phyloP scores from a whole-genome alignment of 37 sponge, comb jelly and placozoan species.

The Tethya wilhelma region DNA sequence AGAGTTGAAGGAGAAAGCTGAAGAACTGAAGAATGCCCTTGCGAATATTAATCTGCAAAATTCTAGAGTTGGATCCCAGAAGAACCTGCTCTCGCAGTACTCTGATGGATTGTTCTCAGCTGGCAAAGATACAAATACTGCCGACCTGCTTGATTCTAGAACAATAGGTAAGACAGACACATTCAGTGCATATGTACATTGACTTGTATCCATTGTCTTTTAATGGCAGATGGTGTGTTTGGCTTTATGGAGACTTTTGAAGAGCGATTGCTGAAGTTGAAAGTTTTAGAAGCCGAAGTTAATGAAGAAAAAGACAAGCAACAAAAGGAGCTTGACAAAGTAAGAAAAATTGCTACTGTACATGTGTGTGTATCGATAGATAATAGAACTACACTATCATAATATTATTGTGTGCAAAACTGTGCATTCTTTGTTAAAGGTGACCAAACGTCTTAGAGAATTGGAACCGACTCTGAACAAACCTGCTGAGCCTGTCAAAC shows the following conservation, averaged over 20 bases:
- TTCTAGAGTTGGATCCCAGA: constrained; percentile 10
- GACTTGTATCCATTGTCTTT: neutral
- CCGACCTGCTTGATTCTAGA: constrained; percentile 21
- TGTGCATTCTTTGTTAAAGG: constrained; percentile 2
- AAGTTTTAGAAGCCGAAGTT: constrained; percentile 2
- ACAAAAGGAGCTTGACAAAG: constrained; percentile 24
- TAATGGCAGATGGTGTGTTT: constrained; percentile 35
- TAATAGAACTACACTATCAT: neutral
- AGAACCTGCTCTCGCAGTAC: constrained; percentile 18
- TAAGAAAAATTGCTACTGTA: constrained; percentile 3
- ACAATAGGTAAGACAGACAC: constrained; percentile 38
- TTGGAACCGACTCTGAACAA: constrained; percentile 29
- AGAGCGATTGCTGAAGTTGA: constrained; percentile 34
- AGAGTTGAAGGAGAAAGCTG: constrained; percentile 33
- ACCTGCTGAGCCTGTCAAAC: constrained; percentile 34
- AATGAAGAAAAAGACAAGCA: constrained; percentile 26
- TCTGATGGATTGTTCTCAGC: constrained; percentile 30
- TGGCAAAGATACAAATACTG: constrained; percentile 24
- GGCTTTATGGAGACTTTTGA: constrained; percentile 55
- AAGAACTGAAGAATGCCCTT: neutral
- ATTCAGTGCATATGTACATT: too few species aligned
- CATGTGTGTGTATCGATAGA: too few species aligned
- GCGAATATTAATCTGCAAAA: constrained; percentile 14
- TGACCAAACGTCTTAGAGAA: constrained; percentile 17
- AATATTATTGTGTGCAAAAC: neutral